Evolutionary conservation across 2,113 vertebrate species (phyloP), one percentile per base, ranked within the genome.

Genomic region (Carettochelys insculpta): DNA sequence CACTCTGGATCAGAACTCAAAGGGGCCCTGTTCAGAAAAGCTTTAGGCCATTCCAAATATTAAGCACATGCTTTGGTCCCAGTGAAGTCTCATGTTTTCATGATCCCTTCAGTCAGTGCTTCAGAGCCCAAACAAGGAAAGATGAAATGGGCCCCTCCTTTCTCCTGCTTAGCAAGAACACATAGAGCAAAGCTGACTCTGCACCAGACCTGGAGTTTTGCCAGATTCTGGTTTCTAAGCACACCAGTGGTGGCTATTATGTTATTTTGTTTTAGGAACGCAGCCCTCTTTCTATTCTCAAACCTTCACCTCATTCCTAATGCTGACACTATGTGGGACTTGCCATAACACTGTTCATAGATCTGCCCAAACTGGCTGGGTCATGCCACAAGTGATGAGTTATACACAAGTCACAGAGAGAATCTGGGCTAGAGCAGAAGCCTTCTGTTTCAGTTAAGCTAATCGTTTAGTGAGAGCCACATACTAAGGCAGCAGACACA

Each of bases 401-500:
- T 95, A 68, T 31, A 17, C 38, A 45, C 86, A 94, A 8, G 47
- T 71, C 71, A 56, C 11, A 77, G 29, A 54, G 50, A 93, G 45
- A 41, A 31, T 90, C 77, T 87, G 61, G 45, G 5, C 83, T 92
- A 89, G 86, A 50, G 50, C 20, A 87, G 51, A 92, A 87, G 56
- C 13, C 13, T 90, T 89, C 77, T 58, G 71, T 85, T 91, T 76
- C 88, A 92, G 88, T 87, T 82, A 90, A 91, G 34, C 29, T 56
- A 90, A 84, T 51, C 87, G 89, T 86, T 95, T 92, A 90, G 91
- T 82, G 90, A 92, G 85, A 91, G 68, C 79, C 85, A 90, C 92
- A 92, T 56, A 92, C 75, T 34, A 53, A 96, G 88, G 80, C 20
- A 90, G 90, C 8, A 89, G 76, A 25, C 8, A 92, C 76, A 54